Conservation (phyloP, 2,113 vertebrate species). For the Turnix velox region DNA sequence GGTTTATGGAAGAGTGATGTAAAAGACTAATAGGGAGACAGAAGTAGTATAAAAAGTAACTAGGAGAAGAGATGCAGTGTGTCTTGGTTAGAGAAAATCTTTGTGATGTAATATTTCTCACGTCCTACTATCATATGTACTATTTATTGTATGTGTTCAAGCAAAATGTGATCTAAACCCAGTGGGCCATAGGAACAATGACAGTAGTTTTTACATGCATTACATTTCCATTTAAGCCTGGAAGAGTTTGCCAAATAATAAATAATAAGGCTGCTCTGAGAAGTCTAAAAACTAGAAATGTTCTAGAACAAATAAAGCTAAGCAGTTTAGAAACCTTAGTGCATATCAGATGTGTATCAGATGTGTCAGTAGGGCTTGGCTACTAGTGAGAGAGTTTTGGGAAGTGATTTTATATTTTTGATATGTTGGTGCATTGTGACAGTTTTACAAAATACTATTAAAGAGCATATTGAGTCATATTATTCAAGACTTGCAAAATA, state of each 20-base stretch:
- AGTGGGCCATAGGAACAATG: neutral
- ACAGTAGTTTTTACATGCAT: neutral
- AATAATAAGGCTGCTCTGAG: neutral
- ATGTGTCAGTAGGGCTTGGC: neutral
- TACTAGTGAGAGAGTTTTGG: neutral
- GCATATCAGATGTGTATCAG: neutral
- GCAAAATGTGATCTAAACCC: neutral
- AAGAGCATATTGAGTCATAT: neutral
- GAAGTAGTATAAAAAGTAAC: neutral
- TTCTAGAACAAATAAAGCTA: neutral
- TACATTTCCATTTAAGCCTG: neutral
- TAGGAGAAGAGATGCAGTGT: neutral
- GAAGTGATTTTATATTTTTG: neutral
- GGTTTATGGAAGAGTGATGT: neutral
- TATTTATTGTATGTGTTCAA: neutral
- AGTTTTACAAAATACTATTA: neutral
- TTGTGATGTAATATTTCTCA: neutral
- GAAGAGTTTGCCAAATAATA: neutral
- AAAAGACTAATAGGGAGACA: neutral
- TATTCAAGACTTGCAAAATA: neutral
- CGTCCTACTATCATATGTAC: neutral
- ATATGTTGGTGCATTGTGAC: neutral
- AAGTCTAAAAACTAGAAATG: neutral
- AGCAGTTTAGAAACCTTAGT: neutral
- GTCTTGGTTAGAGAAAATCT: neutral